Conservation (phyloP, 2,888 invertebrate genomes). For the Aspidapion aeneum region DNA sequence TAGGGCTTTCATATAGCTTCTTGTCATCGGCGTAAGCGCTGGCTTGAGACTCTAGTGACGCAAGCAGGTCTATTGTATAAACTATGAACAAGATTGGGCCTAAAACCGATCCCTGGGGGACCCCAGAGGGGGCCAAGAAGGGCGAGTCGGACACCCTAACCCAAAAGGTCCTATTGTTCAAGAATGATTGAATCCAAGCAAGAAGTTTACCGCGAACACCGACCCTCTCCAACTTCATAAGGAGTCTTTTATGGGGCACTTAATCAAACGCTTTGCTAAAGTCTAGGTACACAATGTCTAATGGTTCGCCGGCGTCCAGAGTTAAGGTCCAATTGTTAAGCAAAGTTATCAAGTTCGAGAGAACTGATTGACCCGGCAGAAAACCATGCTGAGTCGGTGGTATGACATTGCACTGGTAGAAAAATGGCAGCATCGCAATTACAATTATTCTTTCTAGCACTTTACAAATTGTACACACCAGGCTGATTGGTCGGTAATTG, state of each 20-base stretch:
- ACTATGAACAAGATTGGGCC: not conserved
- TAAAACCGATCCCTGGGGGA: not conserved
- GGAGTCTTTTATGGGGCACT: too few relatives aligned
- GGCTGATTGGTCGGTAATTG: not conserved
- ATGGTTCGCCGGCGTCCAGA: too few relatives aligned
- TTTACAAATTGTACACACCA: not conserved
- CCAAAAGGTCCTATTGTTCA: not conserved
- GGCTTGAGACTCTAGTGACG: not conserved
- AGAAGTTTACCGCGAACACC: not conserved
- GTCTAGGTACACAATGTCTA: too few relatives aligned
- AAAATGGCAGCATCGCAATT: too few relatives aligned
- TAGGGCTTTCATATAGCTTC: not conserved
- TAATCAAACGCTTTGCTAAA: too few relatives aligned
- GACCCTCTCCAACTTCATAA: too few relatives aligned
- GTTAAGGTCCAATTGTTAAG: too few relatives aligned
- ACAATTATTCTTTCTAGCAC: too few relatives aligned
- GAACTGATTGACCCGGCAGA: too few relatives aligned
- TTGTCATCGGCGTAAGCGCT: not conserved
- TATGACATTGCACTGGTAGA: too few relatives aligned
- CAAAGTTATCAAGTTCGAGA: too few relatives aligned
- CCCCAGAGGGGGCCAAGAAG: not conserved
- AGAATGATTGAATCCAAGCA: not conserved
- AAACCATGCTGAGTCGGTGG: too few relatives aligned
- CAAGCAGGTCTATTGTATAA: not conserved
- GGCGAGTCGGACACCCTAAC: not conserved